Evolutionary conservation across 2,797 vertebrate genomes (phyloP).

Genomic region (Phoebastria nigripes): DNA sequence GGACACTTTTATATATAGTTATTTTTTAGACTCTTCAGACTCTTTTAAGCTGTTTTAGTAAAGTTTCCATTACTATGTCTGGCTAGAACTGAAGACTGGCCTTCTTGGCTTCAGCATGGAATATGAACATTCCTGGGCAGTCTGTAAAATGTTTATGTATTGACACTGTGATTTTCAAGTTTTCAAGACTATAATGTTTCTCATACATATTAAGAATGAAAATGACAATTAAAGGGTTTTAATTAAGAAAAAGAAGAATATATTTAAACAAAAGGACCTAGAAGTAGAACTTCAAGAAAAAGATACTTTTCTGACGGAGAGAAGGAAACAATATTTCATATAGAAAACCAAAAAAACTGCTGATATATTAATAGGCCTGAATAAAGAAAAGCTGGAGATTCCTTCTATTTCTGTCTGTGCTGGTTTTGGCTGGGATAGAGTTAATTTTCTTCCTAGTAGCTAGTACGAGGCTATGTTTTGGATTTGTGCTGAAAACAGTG

Average conservation of each 20-base stretch:
- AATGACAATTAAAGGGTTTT: not conserved
- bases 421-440: not conserved
- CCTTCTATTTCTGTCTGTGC: not conserved
- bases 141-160: not conserved
- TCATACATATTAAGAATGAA: not conserved
- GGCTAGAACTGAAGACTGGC: not conserved
- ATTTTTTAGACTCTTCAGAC: not conserved
- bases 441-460: not conserved
- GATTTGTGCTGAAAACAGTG: not conserved
- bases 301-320: not conserved
- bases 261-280: not conserved
- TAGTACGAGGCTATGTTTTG: not conserved
- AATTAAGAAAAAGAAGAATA: not conserved
- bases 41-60: not conserved
- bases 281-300: not conserved
- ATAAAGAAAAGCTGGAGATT: not conserved
- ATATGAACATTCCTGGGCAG: not conserved
- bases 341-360: accelerated
- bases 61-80: not conserved
- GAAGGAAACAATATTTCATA: not conserved
- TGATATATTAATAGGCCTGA: not conserved
- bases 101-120: not conserved
- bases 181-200: not conserved
- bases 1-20: not conserved
- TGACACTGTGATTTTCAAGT: not conserved